Conservation (phyloP, 2,797 vertebrate genomes). For the Pantherophis alleghaniensis region DNA sequence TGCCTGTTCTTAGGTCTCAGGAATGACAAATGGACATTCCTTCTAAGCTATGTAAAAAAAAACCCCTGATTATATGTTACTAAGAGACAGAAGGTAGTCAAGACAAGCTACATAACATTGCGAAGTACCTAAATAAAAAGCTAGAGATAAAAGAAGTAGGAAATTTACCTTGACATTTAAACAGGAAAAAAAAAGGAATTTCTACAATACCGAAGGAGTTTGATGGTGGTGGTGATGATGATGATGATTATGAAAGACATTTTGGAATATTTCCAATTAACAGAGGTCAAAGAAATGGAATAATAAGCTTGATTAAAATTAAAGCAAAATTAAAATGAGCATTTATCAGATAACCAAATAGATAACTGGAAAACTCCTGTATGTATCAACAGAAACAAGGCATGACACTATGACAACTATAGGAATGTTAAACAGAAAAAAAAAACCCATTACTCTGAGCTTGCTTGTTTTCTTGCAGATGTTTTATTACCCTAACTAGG, state of each 20-base stretch:
- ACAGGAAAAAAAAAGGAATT: neutral
- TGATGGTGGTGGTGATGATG: neutral
- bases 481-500: too few relatives aligned
- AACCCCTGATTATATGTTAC: neutral
- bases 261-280: neutral
- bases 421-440: neutral
- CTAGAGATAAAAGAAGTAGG: neutral
- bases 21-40: neutral
- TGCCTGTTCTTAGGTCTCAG: neutral
- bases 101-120: neutral
- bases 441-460: neutral
- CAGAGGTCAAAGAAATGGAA: neutral
- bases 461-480: neutral
- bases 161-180: neutral
- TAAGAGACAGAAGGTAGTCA: neutral
- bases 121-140: neutral
- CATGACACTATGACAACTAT: neutral
- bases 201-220: neutral
- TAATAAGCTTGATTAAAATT: neutral
- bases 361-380: neutral
- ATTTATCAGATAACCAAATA: neutral
- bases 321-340: neutral
- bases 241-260: neutral
- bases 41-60: neutral
- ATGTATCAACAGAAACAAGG: neutral